Conservation (phyloP, 2,888 invertebrate species). For the Tethea ocularis region DNA sequence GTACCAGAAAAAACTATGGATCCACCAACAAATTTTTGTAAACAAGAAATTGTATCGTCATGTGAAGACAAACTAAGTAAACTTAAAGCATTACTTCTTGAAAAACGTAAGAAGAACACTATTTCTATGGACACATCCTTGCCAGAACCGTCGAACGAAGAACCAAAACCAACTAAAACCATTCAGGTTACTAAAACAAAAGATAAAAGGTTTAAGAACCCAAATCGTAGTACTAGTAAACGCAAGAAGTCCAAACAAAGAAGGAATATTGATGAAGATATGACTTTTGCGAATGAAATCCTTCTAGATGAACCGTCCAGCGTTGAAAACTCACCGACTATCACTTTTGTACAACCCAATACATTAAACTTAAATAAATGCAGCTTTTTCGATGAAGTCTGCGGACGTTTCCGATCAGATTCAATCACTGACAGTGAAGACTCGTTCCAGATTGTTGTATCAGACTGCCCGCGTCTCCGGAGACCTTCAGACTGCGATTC, state of each 20-base stretch:
- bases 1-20: constrained; percentile 5
- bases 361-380: background rate
- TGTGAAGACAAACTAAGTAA: constrained; percentile 71
- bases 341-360: background rate
- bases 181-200: constrained; percentile 36
- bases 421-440: constrained; percentile 67
- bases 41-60: constrained; percentile 50
- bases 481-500: constrained; percentile 81
- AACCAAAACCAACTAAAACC: constrained; percentile 33
- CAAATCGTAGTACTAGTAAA: constrained; percentile 42
- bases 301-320: constrained; percentile 45
- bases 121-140: constrained; percentile 12
- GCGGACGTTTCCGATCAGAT: constrained; percentile 60
- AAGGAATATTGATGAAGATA: constrained; percentile 54
- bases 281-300: constrained; percentile 57
- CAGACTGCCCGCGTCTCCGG: constrained; percentile 51
- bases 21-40: constrained; percentile 14
- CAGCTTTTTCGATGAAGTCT: constrained; percentile 68
- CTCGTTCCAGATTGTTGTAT: constrained; percentile 76
- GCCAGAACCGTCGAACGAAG: constrained; percentile 16
- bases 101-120: constrained; percentile 41
- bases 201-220: constrained; percentile 56
- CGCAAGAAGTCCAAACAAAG: constrained; percentile 42
- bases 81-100: constrained; percentile 59
- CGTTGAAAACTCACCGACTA: constrained; percentile 46